Base-by-base conservation (phyloP, 2,113 vertebrate species). In the Cranoglanis bouderius region DNA sequence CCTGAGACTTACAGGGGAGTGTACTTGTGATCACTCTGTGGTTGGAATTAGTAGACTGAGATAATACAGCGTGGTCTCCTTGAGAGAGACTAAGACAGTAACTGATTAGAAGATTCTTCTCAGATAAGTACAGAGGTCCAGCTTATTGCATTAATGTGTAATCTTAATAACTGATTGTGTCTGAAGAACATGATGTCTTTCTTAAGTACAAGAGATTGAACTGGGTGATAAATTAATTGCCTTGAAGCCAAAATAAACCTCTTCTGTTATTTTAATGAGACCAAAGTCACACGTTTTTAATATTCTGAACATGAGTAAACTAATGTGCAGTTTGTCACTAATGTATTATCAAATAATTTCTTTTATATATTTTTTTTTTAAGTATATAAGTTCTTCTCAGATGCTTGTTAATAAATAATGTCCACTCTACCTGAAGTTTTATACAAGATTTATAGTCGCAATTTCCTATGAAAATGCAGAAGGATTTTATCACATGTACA, bases 91-190 rank as follows among this genome's bases (percentile, higher is more conserved):
- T 21, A n/a, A 16, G 70, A 51, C 40, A 35, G 1, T 4, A 21
- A 59, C 43, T 43, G 55, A 86, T 63, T 59, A n/a, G 12, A 78
- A 78, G 74, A 75, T 77, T 77, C 13, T 86, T 24, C 57, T 49
- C 72, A 78, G 55, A 87, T 35, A 63, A 49, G 74, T 78, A 63
- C 74, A 63, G 55, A 46, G 85, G 53, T 61, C 35, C 70, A 77
- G 72, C 43, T 75, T 18, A 57, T 57, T 85, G 67, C 51, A 10
- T 75, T 57, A 83, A 63, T 67, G 63, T n/a, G 40, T 59, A 32
- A 86, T 86, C 72, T 86, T 61, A 61, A 75, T 57, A 75, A 74
- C 55, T 61, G 72, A 77, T 75, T 35, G 5, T 46, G 26, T 78
- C 55, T 75, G 51, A 86, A 75, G 24, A 35, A 75, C 55, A 75